These are phyloP conservation scores for Dallia pectoralis DNA, from an alignment of 2,797 vertebrate genomes.

Conservation along the genomic window DNA sequence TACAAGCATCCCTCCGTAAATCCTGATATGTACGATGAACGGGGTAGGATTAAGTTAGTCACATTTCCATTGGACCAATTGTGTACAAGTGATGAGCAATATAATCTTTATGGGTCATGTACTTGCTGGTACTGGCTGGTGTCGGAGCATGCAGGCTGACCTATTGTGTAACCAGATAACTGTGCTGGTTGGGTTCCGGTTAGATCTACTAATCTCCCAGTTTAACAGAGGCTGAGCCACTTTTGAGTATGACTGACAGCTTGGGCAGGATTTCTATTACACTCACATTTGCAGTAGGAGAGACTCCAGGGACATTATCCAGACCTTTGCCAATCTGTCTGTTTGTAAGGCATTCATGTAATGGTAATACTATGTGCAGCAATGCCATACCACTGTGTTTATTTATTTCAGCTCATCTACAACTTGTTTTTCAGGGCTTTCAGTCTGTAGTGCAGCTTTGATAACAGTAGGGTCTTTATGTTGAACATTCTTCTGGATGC, in stretches of 20 bases:
- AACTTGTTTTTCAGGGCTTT: not conserved
- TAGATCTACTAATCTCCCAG: conserved; percentile 2
- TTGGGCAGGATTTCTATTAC: not conserved
- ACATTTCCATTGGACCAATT: not conserved
- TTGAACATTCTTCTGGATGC: not conserved
- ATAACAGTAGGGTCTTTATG: not conserved
- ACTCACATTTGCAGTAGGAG: not conserved
- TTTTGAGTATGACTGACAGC: not conserved
- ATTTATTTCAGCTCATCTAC: not conserved
- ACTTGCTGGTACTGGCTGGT: not conserved
- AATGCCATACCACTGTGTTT: not conserved
- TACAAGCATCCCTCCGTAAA: not conserved
- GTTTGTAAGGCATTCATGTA: not conserved
- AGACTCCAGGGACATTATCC: not conserved
- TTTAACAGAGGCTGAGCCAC: not conserved
- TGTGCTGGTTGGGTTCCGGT: too few species aligned
- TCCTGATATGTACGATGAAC: not conserved
- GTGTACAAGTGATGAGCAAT: not conserved
- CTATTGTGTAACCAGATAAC: not conserved
- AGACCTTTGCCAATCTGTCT: not conserved
- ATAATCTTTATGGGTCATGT: not conserved
- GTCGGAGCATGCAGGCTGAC: not conserved
- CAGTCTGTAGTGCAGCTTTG: not conserved
- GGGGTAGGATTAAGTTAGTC: not conserved
- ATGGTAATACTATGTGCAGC: not conserved